Percentiles rank a stretch among this genome's conserved stretches.
Conservation (phyloP, 1,140 invertebrate genomes). For the Mylabris phalerata region DNA sequence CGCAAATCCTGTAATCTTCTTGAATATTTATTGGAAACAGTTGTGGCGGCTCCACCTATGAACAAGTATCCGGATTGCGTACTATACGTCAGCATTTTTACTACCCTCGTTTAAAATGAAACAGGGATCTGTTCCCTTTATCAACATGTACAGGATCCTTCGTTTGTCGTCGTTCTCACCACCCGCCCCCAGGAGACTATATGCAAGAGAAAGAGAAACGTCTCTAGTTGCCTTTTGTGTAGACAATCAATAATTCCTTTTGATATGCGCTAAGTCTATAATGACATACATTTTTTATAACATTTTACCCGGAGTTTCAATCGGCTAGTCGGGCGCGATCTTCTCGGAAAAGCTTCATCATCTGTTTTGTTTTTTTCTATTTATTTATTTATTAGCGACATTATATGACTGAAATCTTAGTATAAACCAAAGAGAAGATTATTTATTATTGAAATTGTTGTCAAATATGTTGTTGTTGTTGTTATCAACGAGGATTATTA, state of each 20-base stretch:
- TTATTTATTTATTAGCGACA: too few relatives aligned
- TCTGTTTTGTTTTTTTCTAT: conserved; percentile 1
- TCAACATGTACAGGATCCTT: conserved; percentile 1
- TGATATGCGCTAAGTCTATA: conserved; percentile 27
- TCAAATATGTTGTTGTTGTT: too few relatives aligned
- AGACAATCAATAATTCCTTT: conserved; percentile 36
- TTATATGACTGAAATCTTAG: too few relatives aligned
- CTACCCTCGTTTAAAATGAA: neutral
- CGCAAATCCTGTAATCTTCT: too few relatives aligned
- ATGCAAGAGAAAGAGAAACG: too few relatives aligned
- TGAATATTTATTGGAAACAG: too few relatives aligned
- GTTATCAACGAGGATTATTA: too few relatives aligned
- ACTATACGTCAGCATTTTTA: conserved; percentile 13
- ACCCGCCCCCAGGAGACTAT: neutral
- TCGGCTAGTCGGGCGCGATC: conserved; percentile 12
- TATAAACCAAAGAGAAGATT: too few relatives aligned
- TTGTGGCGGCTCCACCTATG: conserved; percentile 9
- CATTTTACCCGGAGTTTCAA: conserved; percentile 16
- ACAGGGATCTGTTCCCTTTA: conserved; percentile 8
- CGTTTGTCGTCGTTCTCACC: conserved; percentile 2
- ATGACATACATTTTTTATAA: conserved; percentile 34
- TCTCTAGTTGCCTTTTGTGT: conserved; percentile 8
- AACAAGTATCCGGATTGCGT: conserved; percentile 8
- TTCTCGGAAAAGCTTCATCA: conserved; percentile 16
- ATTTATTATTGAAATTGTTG: too few relatives aligned